A percentile compares a stretch with the other conserved stretches of the same genome.
Evolutionary conservation across 2,797 vertebrate species (phyloP).

Genomic region (Sitta carolinensis): DNA sequence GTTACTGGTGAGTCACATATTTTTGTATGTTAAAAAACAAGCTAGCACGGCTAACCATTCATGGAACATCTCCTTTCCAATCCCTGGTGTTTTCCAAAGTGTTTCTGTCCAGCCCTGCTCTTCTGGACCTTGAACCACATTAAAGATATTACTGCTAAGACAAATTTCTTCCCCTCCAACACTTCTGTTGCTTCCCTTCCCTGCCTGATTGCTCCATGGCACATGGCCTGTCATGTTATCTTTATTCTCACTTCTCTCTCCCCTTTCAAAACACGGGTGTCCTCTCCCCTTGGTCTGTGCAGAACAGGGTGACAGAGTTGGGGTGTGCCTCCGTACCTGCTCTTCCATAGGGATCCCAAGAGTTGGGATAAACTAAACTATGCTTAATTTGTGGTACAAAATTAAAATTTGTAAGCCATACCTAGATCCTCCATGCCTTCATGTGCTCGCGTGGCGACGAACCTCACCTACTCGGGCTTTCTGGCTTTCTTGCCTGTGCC

Average conservation of each 20-base stretch:
- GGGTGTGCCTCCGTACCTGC: fast-evolving
- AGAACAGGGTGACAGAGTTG: fast-evolving
- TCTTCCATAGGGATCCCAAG: fast-evolving
- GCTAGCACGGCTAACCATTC: background rate
- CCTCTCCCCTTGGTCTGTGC: background rate
- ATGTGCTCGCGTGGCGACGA: fast-evolving
- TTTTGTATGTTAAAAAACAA: background rate
- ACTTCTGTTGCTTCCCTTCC: background rate
- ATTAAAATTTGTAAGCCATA: background rate
- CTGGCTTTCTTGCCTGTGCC: background rate
- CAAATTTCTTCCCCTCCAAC: background rate
- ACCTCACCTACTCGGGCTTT: background rate
- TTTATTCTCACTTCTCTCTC: background rate
- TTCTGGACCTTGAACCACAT: background rate
- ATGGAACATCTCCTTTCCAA: background rate
- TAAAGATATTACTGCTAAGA: background rate
- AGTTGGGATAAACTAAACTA: background rate
- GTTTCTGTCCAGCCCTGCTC: background rate
- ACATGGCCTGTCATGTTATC: background rate
- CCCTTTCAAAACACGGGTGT: background rate
- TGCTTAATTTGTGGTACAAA: background rate
- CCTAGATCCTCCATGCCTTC: fast-evolving
- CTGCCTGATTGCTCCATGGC: background rate
- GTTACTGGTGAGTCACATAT: background rate
- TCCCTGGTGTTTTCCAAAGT: background rate